Percentiles rank a stretch among this genome's conserved stretches.
These are phyloP conservation scores for Grammomys dolichurus DNA, from an alignment of 2,113 vertebrate genomes.

Conservation along the genomic window DNA sequence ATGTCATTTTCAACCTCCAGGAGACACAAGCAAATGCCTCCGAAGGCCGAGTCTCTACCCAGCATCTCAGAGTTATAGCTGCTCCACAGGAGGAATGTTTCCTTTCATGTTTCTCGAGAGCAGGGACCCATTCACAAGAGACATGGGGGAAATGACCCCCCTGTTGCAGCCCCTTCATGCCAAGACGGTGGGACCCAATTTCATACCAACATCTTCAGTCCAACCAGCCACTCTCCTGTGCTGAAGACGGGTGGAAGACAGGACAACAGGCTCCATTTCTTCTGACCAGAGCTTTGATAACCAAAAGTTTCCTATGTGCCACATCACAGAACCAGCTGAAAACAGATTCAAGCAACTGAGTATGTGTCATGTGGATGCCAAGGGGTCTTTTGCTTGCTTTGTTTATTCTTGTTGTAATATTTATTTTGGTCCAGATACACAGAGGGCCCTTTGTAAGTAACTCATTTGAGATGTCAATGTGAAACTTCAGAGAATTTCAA, in stretches of 20 bases:
- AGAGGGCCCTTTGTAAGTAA: neutral
- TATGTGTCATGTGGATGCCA: neutral
- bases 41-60: neutral
- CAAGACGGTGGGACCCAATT: neutral
- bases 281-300: neutral
- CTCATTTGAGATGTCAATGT: neutral
- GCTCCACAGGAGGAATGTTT: neutral
- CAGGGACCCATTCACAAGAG: neutral
- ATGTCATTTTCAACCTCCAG: neutral
- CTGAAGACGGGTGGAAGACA: neutral
- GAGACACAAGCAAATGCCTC: neutral
- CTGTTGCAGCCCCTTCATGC: neutral
- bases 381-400: neutral
- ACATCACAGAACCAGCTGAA: neutral
- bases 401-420: neutral
- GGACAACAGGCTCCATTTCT: neutral
- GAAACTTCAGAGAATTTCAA: neutral
- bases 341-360: neutral
- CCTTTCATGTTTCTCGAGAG: rapidly evolving
- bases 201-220: rapidly evolving
- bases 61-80: neutral
- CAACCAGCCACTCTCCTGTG: rapidly evolving
- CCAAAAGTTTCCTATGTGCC: neutral
- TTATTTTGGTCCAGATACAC: neutral
- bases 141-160: no score